These are phyloP conservation scores for Mycetomoellerius zeteki DNA, from an alignment of 1,140 invertebrate genomes.

Conservation along the genomic window DNA sequence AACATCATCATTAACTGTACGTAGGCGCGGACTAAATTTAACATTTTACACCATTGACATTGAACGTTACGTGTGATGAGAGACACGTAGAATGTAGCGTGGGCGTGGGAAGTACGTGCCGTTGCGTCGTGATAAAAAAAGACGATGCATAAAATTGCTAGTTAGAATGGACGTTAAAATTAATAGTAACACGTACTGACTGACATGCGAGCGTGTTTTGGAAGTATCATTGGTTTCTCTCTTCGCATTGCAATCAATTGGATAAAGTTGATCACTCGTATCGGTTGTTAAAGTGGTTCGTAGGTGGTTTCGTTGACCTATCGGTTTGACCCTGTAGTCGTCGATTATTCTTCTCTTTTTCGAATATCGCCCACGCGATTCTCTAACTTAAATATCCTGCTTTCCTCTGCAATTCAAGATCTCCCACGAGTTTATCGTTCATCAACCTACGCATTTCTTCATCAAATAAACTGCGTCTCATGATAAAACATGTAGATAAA, in stretches of 20 bases:
- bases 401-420: neutral
- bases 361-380: constrained; percentile 14
- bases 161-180: constrained; percentile 28
- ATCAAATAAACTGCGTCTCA: neutral
- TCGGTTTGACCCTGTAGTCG: constrained; percentile 47
- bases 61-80: neutral
- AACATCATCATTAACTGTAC: constrained; percentile 21
- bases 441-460: neutral
- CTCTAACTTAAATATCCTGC: constrained; percentile 23
- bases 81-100: constrained; percentile 8
- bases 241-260: neutral
- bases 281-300: constrained; percentile 28
- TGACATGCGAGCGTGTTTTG: neutral
- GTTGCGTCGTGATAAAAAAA: neutral
- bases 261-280: constrained; percentile 10
- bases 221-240: neutral
- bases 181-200: neutral
- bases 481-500: neutral
- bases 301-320: constrained; percentile 52
- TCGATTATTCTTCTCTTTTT: constrained; percentile 26
- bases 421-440: neutral
- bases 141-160: constrained; percentile 1
- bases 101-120: constrained; percentile 41
- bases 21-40: constrained; percentile 21
- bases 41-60: constrained; percentile 2